Evolutionary conservation across 2,888 invertebrate genomes (phyloP).

Genomic region (Cybosia mesomella): DNA sequence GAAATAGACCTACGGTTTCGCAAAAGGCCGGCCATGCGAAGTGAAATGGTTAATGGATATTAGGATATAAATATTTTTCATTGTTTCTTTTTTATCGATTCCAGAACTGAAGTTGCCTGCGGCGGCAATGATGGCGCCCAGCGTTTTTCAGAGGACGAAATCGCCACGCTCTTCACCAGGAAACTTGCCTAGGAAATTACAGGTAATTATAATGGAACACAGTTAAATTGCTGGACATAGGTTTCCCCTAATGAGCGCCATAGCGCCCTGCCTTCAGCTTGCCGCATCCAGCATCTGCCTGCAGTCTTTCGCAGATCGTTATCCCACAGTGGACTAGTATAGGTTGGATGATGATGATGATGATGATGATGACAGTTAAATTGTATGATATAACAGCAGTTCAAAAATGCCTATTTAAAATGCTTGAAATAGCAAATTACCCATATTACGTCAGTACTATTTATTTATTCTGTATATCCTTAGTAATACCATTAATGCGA

Average conservation of each 20-base stretch:
- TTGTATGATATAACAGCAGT: neutral
- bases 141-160: conserved; percentile 85
- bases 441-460: neutral
- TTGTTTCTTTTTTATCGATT: conserved; percentile 57
- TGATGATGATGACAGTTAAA: too few relatives aligned
- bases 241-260: too few relatives aligned
- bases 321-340: too few relatives aligned
- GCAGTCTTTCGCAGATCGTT: too few relatives aligned
- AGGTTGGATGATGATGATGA: too few relatives aligned
- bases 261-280: too few relatives aligned
- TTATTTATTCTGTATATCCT: neutral
- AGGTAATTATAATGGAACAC: conserved; percentile 67
- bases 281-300: too few relatives aligned
- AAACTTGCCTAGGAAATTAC: conserved; percentile 78
- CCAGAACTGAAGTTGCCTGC: conserved; percentile 75
- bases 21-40: neutral
- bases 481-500: too few relatives aligned
- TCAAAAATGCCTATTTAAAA: neutral
- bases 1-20: neutral
- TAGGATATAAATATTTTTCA: too few relatives aligned
- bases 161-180: conserved; percentile 81
- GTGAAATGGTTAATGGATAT: neutral
- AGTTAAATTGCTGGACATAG: too few relatives aligned
- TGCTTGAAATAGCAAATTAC: neutral
- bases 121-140: conserved; percentile 88